Percentiles rank a stretch among this genome's conserved stretches.
Evolutionary conservation across 2,113 vertebrate genomes (phyloP).

Genomic region (Eulacestoma nigropectus): DNA sequence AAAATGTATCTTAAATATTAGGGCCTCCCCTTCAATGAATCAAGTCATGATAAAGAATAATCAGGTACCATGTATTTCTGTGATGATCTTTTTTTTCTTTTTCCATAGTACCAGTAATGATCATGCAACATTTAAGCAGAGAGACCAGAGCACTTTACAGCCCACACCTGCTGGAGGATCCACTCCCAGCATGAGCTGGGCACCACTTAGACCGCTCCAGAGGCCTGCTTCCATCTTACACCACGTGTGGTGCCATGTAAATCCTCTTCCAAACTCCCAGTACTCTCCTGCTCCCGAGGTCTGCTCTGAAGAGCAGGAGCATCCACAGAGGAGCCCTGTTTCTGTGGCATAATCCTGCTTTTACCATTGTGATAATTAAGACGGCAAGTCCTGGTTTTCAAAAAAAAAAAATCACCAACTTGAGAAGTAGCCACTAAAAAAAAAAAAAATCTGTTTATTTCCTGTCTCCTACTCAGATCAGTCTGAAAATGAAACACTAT

Average conservation of each 20-base stretch:
- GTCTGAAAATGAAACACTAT: constrained; percentile 40
- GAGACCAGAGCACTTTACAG: neutral
- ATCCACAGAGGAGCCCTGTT: neutral
- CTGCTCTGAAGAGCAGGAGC: neutral
- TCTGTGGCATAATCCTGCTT: neutral
- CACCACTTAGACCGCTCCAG: neutral
- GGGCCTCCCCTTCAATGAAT: neutral
- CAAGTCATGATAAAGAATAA: neutral
- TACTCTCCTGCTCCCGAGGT: neutral
- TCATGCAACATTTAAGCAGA: neutral
- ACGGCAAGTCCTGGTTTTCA: neutral
- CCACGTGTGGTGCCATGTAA: fast-evolving
- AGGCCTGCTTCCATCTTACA: neutral
- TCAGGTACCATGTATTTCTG: neutral
- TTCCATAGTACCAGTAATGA: neutral
- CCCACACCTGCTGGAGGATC: neutral
- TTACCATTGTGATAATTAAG: neutral
- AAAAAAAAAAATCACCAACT: neutral
- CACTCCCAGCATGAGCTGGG: neutral
- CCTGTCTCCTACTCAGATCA: constrained; percentile 6
- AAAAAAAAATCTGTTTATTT: neutral
- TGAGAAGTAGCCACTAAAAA: neutral
- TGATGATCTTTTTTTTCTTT: neutral
- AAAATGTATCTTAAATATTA: neutral
- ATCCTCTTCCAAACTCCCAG: neutral